Base-by-base conservation (phyloP, 1,140 invertebrate genomes). In the Bombus pyrosoma region DNA sequence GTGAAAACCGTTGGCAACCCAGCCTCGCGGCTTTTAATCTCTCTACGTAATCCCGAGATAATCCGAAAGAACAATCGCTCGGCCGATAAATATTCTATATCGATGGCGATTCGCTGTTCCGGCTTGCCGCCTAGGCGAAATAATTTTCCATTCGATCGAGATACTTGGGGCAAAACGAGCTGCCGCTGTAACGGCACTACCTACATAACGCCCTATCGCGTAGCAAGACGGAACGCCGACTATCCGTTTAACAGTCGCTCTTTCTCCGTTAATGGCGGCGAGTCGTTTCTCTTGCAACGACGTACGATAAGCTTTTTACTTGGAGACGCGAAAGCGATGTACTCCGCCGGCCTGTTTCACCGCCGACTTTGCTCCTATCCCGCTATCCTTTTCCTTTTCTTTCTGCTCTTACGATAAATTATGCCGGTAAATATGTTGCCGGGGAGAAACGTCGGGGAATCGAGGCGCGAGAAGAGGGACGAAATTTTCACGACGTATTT, bases 291-390 rank as follows among this genome's bases (percentile, higher is more conserved):
- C 72, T 22, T 8, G 41, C 41, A 73, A 47, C 32, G 28, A 73
- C n/a, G 72, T n/a, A 10, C 28, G 72, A 73, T 47, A 73, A 73
- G 41, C 72, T 73, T 47, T 73, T 73, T 47, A 47, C n/a, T 73
- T 0, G 41, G n/a, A 32, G 28, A 47, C 41, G 18, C 41, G 41
- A 22, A 47, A 43, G 15, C 72, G 72, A 43, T 15, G 15, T 74
- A 32, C 13, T 74, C 25, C 0, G 13, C 9, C n/a, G n/a, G 10
- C 10, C 9, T 41, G 72, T 32, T 74, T 73, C 41, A 5, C 18
- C 41, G 0, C n/a, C n/a, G n/a, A n/a, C 18, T 13, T 22, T 1
- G 8, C 18, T 3, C n/a, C n/a, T n/a, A n/a, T n/a, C n/a, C n/a
- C n/a, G n/a, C 43, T 74, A 25, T 32, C 9, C 1, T 18, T 47